Evolutionary conservation across 2,888 invertebrate species (phyloP), one percentile per base, ranked within the genome.

Genomic region (Stenurella melanura): DNA sequence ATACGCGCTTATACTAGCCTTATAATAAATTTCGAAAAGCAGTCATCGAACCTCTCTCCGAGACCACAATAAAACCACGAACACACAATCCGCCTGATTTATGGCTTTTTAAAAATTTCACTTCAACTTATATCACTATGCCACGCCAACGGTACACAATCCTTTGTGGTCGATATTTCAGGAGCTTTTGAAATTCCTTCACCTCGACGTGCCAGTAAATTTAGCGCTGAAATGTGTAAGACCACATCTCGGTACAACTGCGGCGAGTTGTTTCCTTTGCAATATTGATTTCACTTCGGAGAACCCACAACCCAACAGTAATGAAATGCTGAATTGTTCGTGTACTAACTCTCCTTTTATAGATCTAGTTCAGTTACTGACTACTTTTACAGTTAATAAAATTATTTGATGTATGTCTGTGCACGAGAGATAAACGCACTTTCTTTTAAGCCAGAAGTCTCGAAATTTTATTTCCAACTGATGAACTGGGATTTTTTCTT

Each of bases 221-320:
- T 61, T n/a, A n/a, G 30, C 61, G 30, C 26, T 61, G n/a, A 61
- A 61, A 61, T 61, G 61, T 61, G 21, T 61, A 61, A 61, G 26
- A 61, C 26, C 26, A n/a, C 26, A 9, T n/a, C 12, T 26, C 26
- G 61, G 61, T 30, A n/a, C 26, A 30, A n/a, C 26, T 15, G 26
- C 7, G 21, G 61, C 6, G 61, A 30, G 30, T 15, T 61, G 61
- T 61, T 15, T 61, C 26, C 12, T 61, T 26, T 61, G 26, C 26
- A 15, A n/a, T 26, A 61, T 61, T 26, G 26, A 61, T 30, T 21
- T 26, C 10, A n/a, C 61, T 61, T 61, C 50, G 30, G n/a, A 15
- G 9, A 61, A 30, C 61, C 30, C n/a, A 15, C 61, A 15, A 61
- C n/a, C 50, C n/a, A n/a, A 50, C 50, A 34, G 3, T 0, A 9